Evolutionary conservation across 2,888 invertebrate genomes (phyloP), one percentile per base, ranked within the genome.

Genomic region (Andrena fulva): DNA sequence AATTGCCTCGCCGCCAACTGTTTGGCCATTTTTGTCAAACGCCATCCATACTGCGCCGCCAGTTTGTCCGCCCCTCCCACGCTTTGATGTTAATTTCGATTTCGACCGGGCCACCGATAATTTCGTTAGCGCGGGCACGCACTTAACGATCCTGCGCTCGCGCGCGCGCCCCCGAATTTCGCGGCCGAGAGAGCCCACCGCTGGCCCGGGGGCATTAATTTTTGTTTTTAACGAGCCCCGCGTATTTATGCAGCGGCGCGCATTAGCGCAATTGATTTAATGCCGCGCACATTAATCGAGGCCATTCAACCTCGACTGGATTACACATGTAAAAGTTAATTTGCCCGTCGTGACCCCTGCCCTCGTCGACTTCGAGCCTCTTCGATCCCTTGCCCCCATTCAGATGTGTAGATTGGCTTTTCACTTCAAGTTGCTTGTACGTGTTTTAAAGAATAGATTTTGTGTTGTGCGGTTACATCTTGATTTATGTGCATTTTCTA

Each of bases 211-310:
- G 72, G 81, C 82, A 86, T 81, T 87, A 81, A 85, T 81, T 86
- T 82, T 83, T 86, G 62, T 82, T 83, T 85, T 85, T 76, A 80
- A 85, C 85, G 79, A 81, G 84, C 79, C 78, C 73, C 67, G 70
- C 68, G 78, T 76, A 78, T 83, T 82, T 86, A 83, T 78, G 80
- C 77, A 60, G 42, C 62, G 31, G 54, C 56, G 52, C 74, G 70
- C 73, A 77, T 80, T 85, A 82, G 79, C 81, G 62, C 70, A 86
- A 82, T 86, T 85, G 86, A 86, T 86, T 86, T 86, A 86, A 83
- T 83, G 75, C 78, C 35, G 69, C 10, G 59, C 20, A 59, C 85
- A 83, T 86, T 85, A 85, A 86, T 83, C 85, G 80, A 59, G 73
- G 72, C 63, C 59, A 69, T 86, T 86, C 80, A 73, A 63, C 71